Percentiles rank a stretch among this genome's conserved stretches.
Conservation (phyloP, 1,140 invertebrate genomes). For the Ptiloglossa arizonensis region DNA sequence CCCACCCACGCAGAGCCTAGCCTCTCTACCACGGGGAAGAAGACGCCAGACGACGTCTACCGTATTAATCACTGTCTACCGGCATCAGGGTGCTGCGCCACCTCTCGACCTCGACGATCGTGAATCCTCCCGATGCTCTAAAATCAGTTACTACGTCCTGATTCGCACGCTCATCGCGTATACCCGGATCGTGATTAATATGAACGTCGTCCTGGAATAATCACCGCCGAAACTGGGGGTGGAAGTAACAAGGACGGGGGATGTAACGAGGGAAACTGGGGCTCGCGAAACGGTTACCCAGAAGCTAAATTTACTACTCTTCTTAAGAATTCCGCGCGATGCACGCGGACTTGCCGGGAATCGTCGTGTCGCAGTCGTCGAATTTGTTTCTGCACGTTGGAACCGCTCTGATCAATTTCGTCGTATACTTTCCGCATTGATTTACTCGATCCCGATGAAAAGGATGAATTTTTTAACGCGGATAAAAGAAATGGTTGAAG, state of each 20-base stretch:
- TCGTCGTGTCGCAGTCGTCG: too few species aligned
- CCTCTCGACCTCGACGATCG: constrained; percentile 49
- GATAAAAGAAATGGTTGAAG: too few species aligned
- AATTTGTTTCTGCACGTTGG: too few species aligned
- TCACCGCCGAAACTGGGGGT: constrained; percentile 14
- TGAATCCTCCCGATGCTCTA: constrained; percentile 57
- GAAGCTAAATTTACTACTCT: not conserved
- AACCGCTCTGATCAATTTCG: too few species aligned
- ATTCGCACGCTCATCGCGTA: constrained; percentile 51
- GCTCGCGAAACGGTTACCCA: not conserved
- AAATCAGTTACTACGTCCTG: constrained; percentile 59
- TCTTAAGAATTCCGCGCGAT: not conserved
- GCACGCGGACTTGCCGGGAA: not conserved
- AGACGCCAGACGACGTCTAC: constrained; percentile 77
- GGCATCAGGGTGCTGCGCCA: constrained; percentile 64
- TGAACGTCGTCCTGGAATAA: constrained; percentile 40
- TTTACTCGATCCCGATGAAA: too few species aligned
- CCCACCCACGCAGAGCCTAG: constrained; percentile 57
- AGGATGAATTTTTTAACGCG: too few species aligned
- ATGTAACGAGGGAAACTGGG: not conserved
- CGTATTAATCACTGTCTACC: constrained; percentile 81
- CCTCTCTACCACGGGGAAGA: constrained; percentile 46
- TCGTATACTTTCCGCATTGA: too few species aligned
- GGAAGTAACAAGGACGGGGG: not conserved
- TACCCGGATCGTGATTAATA: constrained; percentile 54